Evolutionary conservation across 2,888 invertebrate species (phyloP).

Genomic region (Limnephilus rhombicus): DNA sequence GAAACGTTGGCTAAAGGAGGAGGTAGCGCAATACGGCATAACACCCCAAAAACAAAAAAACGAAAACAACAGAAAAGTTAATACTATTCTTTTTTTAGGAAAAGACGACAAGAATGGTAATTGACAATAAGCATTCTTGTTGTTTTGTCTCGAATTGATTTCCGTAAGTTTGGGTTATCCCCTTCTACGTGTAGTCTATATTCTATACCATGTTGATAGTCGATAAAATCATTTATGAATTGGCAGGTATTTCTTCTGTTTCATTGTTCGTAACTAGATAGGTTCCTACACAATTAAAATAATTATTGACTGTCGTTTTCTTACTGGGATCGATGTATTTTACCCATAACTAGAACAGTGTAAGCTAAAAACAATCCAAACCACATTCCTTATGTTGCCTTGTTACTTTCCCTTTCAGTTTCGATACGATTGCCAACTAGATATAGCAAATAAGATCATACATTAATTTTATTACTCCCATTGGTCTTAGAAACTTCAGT

Average conservation of each 20-base stretch:
- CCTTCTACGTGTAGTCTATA: neutral
- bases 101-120: too few species aligned
- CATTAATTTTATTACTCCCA: neutral
- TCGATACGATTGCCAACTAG: neutral
- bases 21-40: too few species aligned
- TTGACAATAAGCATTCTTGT: too few species aligned
- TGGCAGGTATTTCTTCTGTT: neutral
- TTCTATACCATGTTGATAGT: neutral
- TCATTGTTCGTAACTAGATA: neutral
- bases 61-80: too few species aligned
- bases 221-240: neutral
- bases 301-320: neutral
- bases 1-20: too few species aligned
- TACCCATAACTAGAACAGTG: neutral
- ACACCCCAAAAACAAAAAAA: too few species aligned
- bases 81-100: too few species aligned
- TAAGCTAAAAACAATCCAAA: constrained; percentile 3
- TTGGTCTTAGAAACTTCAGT: neutral
- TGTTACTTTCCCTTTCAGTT: constrained; percentile 11
- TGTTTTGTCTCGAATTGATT: too few species aligned
- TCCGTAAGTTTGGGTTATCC: too few species aligned
- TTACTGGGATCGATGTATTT: neutral
- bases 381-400: constrained; percentile 13
- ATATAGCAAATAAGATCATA: neutral
- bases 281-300: neutral